Evolutionary conservation across 2,797 vertebrate species (phyloP).

Genomic region (Catostomus latipinnis): DNA sequence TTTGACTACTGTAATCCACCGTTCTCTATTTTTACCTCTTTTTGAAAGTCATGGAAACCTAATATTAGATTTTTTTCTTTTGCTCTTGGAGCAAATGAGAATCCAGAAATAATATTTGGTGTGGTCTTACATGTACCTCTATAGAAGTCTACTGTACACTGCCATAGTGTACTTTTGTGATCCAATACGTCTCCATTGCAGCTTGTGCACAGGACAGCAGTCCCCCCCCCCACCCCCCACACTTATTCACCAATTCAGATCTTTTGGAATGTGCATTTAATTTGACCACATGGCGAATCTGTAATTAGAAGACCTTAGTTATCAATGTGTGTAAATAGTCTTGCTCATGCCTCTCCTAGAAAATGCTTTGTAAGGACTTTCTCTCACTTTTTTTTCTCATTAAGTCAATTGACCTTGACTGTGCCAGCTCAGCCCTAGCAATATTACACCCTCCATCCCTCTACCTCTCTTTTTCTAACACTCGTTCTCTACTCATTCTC

Average conservation of each 20-base stretch:
- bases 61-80: too few species aligned
- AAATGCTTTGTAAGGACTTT: slow-evolving; percentile 60
- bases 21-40: too few species aligned
- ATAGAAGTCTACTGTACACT: too few species aligned
- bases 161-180: too few species aligned
- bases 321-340: slow-evolving; percentile 60
- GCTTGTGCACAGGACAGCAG: slow-evolving; percentile 49
- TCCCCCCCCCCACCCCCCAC: slow-evolving; percentile 11
- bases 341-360: slow-evolving; percentile 35
- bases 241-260: slow-evolving; percentile 53
- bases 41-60: too few species aligned
- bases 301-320: slow-evolving; percentile 58
- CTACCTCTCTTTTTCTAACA: slow-evolving; percentile 50
- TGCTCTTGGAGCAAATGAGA: too few species aligned
- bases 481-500: slow-evolving; percentile 40
- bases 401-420: slow-evolving; percentile 67
- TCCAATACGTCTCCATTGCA: slow-evolving; percentile 5
- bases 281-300: slow-evolving; percentile 54
- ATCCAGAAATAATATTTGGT: too few species aligned
- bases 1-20: too few species aligned
- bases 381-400: slow-evolving; percentile 29
- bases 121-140: too few species aligned
- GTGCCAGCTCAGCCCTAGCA: slow-evolving; percentile 46
- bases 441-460: slow-evolving; percentile 30
- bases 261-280: slow-evolving; percentile 57